These are phyloP conservation scores for Ateles fusciceps DNA, from an alignment of 2,797 vertebrate species.

Conservation along the genomic window DNA sequence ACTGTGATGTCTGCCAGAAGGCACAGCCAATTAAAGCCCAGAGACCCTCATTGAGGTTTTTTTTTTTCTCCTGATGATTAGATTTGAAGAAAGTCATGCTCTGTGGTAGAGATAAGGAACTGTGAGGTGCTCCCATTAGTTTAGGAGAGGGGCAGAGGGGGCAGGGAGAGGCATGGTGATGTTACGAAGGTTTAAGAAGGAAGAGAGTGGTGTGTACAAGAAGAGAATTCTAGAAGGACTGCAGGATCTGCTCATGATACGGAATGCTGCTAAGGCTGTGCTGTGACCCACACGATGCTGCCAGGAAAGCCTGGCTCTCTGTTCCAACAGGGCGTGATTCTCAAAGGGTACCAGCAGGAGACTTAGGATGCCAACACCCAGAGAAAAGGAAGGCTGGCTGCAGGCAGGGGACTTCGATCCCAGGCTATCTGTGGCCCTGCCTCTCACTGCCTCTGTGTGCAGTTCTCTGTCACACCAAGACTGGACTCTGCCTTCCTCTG, in stretches of 20 bases:
- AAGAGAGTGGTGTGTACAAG: rapidly evolving
- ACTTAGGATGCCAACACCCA: background rate
- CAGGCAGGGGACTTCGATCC: background rate
- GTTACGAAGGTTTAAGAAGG: background rate
- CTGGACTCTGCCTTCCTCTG: background rate
- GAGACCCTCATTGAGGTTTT: background rate
- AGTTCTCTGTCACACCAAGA: background rate
- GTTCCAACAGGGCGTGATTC: background rate
- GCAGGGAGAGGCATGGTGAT: background rate
- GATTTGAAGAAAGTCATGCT: background rate
- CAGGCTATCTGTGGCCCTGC: background rate
- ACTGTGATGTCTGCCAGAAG: background rate
- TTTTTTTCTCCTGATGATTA: background rate
- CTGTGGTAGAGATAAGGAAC: background rate
- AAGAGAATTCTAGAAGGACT: background rate
- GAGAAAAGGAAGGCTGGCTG: background rate
- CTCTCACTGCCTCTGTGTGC: too few relatives aligned
- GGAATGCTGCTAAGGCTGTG: background rate
- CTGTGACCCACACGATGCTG: background rate
- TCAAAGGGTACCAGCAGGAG: rapidly evolving
- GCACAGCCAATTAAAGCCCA: background rate
- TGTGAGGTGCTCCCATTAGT: background rate
- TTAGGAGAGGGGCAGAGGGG: background rate
- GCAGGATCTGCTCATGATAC: background rate
- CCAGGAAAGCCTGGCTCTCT: too few relatives aligned